These are phyloP conservation scores for Orthonychiurus folsomi DNA, from an alignment of 2,888 invertebrate species.

Conservation along the genomic window DNA sequence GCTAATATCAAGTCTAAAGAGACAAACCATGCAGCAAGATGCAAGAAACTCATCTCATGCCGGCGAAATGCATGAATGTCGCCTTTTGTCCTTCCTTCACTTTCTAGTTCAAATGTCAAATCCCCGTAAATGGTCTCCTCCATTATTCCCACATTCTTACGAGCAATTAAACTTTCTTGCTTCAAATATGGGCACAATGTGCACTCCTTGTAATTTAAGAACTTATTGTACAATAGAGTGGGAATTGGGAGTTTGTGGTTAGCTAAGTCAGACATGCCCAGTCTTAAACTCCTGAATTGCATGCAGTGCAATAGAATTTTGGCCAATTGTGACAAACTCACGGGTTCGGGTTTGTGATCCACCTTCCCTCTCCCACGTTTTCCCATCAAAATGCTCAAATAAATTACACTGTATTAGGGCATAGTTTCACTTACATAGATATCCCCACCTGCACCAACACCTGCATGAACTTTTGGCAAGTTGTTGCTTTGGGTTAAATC, in stretches of 20 bases:
- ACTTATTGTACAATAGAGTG: background rate
- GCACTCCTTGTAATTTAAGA: background rate
- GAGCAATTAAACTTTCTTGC: background rate
- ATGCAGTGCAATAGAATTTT: no score
- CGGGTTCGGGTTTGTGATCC: background rate
- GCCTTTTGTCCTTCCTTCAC: background rate
- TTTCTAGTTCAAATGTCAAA: constrained; percentile 1
- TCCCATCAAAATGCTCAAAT: background rate
- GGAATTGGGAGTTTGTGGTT: no score
- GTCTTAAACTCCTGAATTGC: no score
- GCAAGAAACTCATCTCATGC: no score
- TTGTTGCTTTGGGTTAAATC: no score
- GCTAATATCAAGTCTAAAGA: no score
- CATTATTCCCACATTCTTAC: background rate
- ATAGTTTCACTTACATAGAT: background rate
- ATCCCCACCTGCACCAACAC: background rate
- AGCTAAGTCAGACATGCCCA: background rate
- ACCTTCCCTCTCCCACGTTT: background rate
- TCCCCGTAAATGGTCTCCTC: background rate
- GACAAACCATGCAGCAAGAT: no score
- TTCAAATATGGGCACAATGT: constrained; percentile 1
- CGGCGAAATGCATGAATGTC: no score
- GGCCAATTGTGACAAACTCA: no score
- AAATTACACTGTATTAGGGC: background rate
- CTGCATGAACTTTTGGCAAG: background rate